These are phyloP conservation scores for Mycteria americana DNA, from an alignment of 2,797 vertebrate genomes.

Conservation along the genomic window DNA sequence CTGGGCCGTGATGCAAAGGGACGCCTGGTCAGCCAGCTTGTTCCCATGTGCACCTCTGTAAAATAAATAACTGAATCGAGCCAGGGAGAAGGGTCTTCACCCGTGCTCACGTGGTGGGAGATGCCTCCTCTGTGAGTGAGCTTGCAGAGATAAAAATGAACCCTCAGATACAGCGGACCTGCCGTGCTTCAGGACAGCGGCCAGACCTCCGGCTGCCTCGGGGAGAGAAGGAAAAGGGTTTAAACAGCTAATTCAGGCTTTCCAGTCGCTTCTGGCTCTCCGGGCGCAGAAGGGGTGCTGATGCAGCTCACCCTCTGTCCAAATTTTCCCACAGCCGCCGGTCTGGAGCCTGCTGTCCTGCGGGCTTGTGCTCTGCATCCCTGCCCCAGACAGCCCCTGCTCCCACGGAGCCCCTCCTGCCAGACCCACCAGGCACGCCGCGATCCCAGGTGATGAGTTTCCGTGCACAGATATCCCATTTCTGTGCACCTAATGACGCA, in stretches of 20 bases:
- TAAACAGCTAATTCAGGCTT: not conserved
- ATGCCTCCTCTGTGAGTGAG: not conserved
- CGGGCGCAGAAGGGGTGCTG: not conserved
- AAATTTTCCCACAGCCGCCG: not conserved
- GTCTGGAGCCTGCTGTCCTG: not conserved
- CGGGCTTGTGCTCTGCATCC: not conserved
- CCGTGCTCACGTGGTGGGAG: not conserved
- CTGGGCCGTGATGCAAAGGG: not conserved
- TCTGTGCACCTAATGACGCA: accelerated
- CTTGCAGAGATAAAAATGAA: accelerated
- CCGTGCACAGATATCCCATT: accelerated
- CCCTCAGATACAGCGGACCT: accelerated
- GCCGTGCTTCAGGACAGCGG: not conserved
- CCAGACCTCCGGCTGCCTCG: not conserved
- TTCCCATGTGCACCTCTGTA: accelerated
- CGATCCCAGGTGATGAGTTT: accelerated
- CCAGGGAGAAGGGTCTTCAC: not conserved
- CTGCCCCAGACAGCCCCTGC: not conserved
- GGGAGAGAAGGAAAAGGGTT: not conserved
- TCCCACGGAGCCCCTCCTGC: not conserved
- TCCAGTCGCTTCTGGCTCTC: not conserved
- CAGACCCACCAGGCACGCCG: not conserved
- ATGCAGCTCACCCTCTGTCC: not conserved
- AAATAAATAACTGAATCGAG: not conserved
- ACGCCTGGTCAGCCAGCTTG: not conserved